These are phyloP conservation scores for Cabera pusaria DNA, from an alignment of 2,888 invertebrate genomes.

Conservation along the genomic window DNA sequence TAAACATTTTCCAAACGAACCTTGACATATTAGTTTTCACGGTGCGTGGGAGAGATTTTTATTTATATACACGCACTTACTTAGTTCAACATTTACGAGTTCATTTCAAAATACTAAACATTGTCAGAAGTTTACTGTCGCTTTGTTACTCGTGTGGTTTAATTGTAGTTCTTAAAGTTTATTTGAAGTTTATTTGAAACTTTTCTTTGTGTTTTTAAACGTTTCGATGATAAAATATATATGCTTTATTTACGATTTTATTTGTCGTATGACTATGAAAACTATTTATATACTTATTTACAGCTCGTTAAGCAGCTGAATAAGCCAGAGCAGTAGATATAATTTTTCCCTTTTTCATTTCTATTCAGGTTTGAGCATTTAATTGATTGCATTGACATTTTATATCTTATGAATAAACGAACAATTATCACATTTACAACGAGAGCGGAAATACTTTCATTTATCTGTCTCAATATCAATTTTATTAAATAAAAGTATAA, in stretches of 20 bases:
- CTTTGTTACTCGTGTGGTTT: constrained; percentile 3
- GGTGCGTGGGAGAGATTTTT: constrained; percentile 56
- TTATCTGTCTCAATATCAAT: constrained; percentile 3
- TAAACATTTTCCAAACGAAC: constrained; percentile 57
- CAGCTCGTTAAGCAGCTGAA: too few relatives aligned
- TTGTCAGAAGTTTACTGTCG: constrained; percentile 13
- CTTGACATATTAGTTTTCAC: constrained; percentile 69
- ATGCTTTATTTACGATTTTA: too few relatives aligned
- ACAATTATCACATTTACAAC: neutral
- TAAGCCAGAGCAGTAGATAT: too few relatives aligned
- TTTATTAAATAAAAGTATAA: too few relatives aligned
- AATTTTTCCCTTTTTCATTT: too few relatives aligned
- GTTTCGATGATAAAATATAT: too few relatives aligned
- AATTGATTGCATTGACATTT: too few relatives aligned
- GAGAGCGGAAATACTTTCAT: constrained; percentile 14
- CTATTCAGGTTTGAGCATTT: too few relatives aligned
- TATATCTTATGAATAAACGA: neutral
- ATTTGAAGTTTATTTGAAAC: neutral
- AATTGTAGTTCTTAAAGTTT: constrained; percentile 10
- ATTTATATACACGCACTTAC: constrained; percentile 47
- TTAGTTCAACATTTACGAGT: constrained; percentile 30
- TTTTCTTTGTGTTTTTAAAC: too few relatives aligned
- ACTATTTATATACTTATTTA: too few relatives aligned
- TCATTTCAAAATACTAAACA: constrained; percentile 28
- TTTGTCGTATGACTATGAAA: too few relatives aligned